Percentiles rank a stretch among this genome's conserved stretches.
phyloP scores from a whole-genome alignment of 1,140 invertebrate species.

The Megalonaias nervosa region DNA sequence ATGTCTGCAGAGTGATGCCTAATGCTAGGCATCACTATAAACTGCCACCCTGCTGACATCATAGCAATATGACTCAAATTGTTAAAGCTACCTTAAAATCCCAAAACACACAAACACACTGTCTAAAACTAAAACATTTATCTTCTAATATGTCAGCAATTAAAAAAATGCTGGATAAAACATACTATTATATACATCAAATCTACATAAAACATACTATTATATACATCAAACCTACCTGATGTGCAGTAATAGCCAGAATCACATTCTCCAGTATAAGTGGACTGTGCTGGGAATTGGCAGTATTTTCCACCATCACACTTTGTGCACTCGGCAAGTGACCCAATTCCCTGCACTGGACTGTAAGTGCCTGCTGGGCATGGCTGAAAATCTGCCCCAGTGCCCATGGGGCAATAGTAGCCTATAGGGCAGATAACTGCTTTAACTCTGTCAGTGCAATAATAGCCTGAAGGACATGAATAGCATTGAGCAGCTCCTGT shows the following conservation, averaged over 20 bases:
- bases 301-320: constrained; percentile 68
- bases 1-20: too few relatives aligned
- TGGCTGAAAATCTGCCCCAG: constrained; percentile 64
- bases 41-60: too few relatives aligned
- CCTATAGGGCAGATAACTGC: constrained; percentile 63
- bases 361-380: constrained; percentile 68
- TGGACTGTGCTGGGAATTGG: constrained; percentile 44
- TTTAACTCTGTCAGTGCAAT: constrained; percentile 60
- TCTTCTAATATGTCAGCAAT: not conserved
- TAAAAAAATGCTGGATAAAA: not conserved
- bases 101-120: too few relatives aligned
- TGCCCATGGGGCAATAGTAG: constrained; percentile 63
- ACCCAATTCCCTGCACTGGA: constrained; percentile 50
- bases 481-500: constrained; percentile 62
- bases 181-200: too few relatives aligned
- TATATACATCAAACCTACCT: constrained; percentile 44
- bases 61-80: too few relatives aligned
- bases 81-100: too few relatives aligned
- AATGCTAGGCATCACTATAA: too few relatives aligned
- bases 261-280: constrained; percentile 53
- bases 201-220: not conserved
- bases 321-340: constrained; percentile 59
- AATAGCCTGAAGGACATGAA: constrained; percentile 66
- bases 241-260: constrained; percentile 65
- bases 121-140: not conserved